A percentile compares a stretch with the other conserved stretches of the same genome.
Conservation (phyloP, 2,797 vertebrate species). For the Hypotaenidia philippensis region DNA sequence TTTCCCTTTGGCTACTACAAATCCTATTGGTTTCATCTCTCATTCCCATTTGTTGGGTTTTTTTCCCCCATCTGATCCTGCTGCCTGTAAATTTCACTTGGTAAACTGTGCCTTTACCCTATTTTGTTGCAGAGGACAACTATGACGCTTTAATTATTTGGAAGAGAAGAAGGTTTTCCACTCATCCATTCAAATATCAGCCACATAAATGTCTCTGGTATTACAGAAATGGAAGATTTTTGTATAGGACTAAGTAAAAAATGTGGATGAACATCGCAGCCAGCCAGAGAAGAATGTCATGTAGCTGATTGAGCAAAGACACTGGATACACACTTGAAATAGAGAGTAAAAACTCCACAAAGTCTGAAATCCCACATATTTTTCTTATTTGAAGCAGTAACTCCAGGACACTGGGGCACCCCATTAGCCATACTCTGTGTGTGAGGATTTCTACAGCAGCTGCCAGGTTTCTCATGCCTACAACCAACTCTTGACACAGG, state of each 20-base stretch:
- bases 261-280: background rate
- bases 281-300: constrained; percentile 24
- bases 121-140: background rate
- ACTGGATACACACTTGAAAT: constrained; percentile 50
- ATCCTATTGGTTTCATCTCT: background rate
- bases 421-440: constrained; percentile 14
- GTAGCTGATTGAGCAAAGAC: constrained; percentile 55
- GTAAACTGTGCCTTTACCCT: background rate
- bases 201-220: background rate
- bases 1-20: background rate
- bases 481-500: constrained; percentile 33
- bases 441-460: constrained; percentile 28
- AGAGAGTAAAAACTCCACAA: constrained; percentile 43
- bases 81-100: background rate
- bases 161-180: constrained; percentile 1
- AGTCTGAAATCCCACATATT: constrained; percentile 55
- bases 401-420: constrained; percentile 1
- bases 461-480: constrained; percentile 25
- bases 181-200: background rate
- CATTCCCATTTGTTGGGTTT: background rate
- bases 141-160: background rate
- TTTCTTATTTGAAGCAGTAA: constrained; percentile 48
- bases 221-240: constrained; percentile 28
- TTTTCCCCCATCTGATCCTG: background rate
- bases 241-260: background rate